These are phyloP conservation scores for Microtus oregoni DNA, from an alignment of 2,113 vertebrate species.

Conservation along the genomic window DNA sequence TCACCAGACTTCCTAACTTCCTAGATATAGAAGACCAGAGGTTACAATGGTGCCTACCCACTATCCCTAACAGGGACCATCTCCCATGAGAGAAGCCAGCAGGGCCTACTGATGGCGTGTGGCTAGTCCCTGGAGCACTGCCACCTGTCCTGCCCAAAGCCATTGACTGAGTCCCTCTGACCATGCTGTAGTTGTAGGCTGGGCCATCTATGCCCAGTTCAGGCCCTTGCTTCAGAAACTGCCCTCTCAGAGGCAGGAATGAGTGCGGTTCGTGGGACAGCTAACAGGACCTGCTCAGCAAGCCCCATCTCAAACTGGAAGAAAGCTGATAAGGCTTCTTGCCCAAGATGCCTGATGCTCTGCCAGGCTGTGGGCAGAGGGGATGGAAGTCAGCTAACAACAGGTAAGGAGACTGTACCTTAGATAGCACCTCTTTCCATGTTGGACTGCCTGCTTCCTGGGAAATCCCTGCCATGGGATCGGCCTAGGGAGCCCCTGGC, in stretches of 20 bases:
- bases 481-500: background rate
- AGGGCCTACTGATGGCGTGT: rapidly evolving
- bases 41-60: background rate
- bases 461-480: background rate
- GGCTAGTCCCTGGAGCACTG: background rate
- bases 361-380: background rate
- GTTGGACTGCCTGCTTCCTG: background rate
- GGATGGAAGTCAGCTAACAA: background rate
- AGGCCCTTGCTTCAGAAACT: background rate
- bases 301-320: background rate
- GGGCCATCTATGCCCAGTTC: background rate
- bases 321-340: slow-evolving; percentile 62
- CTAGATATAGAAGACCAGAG: background rate
- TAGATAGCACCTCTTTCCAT: background rate
- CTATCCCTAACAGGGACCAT: background rate
- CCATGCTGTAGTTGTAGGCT: background rate
- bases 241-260: background rate
- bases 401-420: background rate
- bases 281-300: background rate
- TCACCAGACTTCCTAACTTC: background rate
- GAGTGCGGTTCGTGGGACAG: background rate
- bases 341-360: background rate
- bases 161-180: background rate
- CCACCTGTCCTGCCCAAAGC: background rate
- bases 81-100: background rate